Evolutionary conservation across 2,113 vertebrate genomes (phyloP).

Genomic region (Urocolius indicus): DNA sequence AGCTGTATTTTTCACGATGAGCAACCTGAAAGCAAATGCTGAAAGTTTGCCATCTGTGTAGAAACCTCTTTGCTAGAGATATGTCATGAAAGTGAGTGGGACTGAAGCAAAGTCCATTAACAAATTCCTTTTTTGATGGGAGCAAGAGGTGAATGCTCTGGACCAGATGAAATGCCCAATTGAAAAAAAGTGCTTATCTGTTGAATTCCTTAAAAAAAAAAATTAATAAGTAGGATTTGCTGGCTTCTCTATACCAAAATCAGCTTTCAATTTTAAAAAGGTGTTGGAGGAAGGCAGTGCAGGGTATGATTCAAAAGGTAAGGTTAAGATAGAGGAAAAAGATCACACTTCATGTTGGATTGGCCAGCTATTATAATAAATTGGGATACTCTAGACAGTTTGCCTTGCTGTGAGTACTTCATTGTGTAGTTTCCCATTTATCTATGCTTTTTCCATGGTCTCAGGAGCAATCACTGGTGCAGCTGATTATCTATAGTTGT

Average conservation of each 20-base stretch:
- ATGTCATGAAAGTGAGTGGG: not conserved
- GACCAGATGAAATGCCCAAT: not conserved
- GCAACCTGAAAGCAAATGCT: constrained; percentile 32
- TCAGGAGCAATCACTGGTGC: not conserved
- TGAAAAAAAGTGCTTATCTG: not conserved
- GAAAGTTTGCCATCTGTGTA: constrained; percentile 5
- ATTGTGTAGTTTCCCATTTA: not conserved
- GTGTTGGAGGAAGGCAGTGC: not conserved
- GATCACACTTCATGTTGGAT: not conserved
- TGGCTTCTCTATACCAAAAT: constrained; percentile 3
- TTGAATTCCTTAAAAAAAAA: not conserved
- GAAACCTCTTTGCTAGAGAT: not conserved
- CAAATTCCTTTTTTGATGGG: constrained; percentile 12
- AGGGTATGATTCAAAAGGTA: not conserved
- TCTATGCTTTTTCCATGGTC: not conserved
- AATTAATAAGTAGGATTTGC: not conserved
- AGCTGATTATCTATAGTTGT: not conserved
- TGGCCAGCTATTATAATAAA: not conserved
- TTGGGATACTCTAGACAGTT: not conserved
- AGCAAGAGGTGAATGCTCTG: constrained; percentile 3
- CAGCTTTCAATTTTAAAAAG: not conserved
- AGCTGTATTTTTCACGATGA: constrained; percentile 41
- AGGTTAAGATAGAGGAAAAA: not conserved
- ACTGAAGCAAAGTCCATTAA: constrained; percentile 13
- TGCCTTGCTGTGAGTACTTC: not conserved